Evolutionary conservation across 1,140 invertebrate species (phyloP), one percentile per base, ranked within the genome.

Genomic region (Camponotus floridanus): DNA sequence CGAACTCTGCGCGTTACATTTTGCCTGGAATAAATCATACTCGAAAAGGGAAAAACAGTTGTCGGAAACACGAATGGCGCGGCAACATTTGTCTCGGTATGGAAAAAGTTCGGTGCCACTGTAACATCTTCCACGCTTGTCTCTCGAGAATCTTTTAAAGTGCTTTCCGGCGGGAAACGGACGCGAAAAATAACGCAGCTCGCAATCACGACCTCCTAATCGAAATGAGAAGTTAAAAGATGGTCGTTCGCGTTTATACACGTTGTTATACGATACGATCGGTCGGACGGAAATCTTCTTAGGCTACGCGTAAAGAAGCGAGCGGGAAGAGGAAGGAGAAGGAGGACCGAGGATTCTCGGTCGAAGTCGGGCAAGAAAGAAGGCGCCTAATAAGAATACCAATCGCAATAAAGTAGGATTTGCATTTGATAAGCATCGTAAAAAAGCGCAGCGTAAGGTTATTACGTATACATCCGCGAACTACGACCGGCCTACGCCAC

Each of bases 341-440:
- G 9, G 42, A 45, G 9, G 68, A 48, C 42, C 42, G 62, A 71
- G 83, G 67, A 48, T 21, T 42, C 89, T 87, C 39, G 21, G 65
- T 59, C 36, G 73, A 18, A 73, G 33, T 55, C 48, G 45, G 26
- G 26, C 51, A 70, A 68, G 51, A 83, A 85, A 61, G 68, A 68
- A 76, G 70, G 48, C 70, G 39, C 85, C 48, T 94, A 95, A 94
- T 94, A 94, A 94, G 93, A 94, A 95, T 94, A 88, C 91, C 93
- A 94, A 94, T 94, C 90, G 93, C 92, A 93, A 93, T 95, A 94
- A 94, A 95, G 91, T 91, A 94, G 93, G 93, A 93, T 94, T 95
- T 95, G 92, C 93, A 93, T 93, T 92, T 93, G 93, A 94, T 94
- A 94, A 94, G 92, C 88, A 91, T 91, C 90, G 87, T 91, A 91